These are phyloP conservation scores for Hyles vespertilio DNA, from an alignment of 1,140 invertebrate genomes.

Conservation along the genomic window DNA sequence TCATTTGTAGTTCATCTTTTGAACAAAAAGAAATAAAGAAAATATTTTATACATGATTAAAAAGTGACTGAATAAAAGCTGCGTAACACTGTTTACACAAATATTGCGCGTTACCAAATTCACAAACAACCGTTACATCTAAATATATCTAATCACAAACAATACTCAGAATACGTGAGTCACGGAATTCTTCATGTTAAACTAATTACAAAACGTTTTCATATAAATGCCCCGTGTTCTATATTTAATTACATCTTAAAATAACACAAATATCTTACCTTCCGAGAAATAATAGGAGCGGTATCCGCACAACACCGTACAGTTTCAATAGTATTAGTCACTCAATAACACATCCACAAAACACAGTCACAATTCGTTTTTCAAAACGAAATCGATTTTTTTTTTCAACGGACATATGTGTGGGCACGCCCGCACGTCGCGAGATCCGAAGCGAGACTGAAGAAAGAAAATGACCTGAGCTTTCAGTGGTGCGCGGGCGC, in stretches of 20 bases:
- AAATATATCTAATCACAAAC: slow-evolving; percentile 29
- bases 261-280: slow-evolving; percentile 68
- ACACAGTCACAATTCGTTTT: slow-evolving; percentile 40
- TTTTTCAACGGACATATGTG: slow-evolving; percentile 11
- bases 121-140: neutral
- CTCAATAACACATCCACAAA: slow-evolving; percentile 21
- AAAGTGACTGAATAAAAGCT: no score
- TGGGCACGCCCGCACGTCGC: slow-evolving; percentile 31
- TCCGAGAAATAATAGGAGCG: slow-evolving; percentile 37
- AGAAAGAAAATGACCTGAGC: slow-evolving; percentile 42
- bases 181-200: slow-evolving; percentile 48
- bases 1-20: no score
- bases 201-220: slow-evolving; percentile 60
- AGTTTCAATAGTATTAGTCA: slow-evolving; percentile 25
- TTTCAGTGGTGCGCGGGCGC: slow-evolving; percentile 67
- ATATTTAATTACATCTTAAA: slow-evolving; percentile 72
- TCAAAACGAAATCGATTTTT: slow-evolving; percentile 44
- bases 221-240: slow-evolving; percentile 55
- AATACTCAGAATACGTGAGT: slow-evolving; percentile 46
- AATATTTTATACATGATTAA: no score
- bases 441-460: slow-evolving; percentile 56
- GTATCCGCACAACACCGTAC: slow-evolving; percentile 21
- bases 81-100: no score
- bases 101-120: no score
- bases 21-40: no score